A percentile compares a stretch with the other conserved stretches of the same genome.
These are phyloP conservation scores for Cydia fagiglandana DNA, from an alignment of 1,140 invertebrate genomes.

Conservation along the genomic window DNA sequence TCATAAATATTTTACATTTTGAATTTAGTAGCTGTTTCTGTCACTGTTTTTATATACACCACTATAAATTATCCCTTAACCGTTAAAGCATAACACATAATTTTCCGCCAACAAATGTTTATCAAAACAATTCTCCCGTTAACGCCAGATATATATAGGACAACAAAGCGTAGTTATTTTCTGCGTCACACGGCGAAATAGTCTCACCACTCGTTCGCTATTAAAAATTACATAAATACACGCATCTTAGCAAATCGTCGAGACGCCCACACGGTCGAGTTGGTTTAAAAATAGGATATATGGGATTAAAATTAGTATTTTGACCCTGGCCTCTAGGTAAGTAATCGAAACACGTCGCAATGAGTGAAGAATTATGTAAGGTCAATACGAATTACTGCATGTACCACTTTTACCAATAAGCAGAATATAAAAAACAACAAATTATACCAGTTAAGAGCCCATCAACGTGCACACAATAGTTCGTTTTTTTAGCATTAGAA, in stretches of 20 bases:
- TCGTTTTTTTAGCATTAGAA: too few species aligned
- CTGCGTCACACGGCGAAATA: slow-evolving; percentile 21
- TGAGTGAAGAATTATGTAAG: too few species aligned
- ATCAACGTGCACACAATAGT: too few species aligned
- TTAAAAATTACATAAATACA: slow-evolving; percentile 30
- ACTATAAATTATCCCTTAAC: neutral
- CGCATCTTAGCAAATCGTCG: neutral
- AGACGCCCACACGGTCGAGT: neutral
- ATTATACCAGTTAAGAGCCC: too few species aligned
- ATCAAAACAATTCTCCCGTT: slow-evolving; percentile 5
- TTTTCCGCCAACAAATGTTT: neutral
- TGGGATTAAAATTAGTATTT: neutral
- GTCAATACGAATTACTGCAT: too few species aligned
- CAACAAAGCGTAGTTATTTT: neutral
- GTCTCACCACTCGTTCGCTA: slow-evolving; percentile 1
- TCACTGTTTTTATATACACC: neutral
- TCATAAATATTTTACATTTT: too few species aligned
- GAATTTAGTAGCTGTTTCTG: neutral
- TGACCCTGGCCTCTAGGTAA: neutral
- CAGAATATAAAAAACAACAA: too few species aligned
- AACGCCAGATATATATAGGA: slow-evolving; percentile 12
- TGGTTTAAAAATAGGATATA: neutral
- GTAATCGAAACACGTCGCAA: neutral
- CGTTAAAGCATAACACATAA: neutral
- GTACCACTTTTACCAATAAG: too few species aligned